These are phyloP conservation scores for Tribolium castaneum DNA, from an alignment of 1,140 invertebrate genomes.

Conservation along the genomic window DNA sequence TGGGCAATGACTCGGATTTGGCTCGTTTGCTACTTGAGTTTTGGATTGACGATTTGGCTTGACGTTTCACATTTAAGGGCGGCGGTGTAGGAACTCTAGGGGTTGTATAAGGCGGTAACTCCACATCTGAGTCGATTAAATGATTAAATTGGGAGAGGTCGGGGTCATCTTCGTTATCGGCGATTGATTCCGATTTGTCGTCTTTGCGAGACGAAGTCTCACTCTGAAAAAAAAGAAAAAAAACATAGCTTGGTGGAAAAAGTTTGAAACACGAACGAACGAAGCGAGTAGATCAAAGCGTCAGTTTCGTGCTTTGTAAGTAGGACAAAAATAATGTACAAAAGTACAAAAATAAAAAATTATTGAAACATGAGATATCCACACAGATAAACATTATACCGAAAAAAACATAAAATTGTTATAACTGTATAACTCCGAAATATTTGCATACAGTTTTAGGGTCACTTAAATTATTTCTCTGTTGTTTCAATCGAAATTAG, in stretches of 20 bases:
- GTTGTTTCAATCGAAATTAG: too few species aligned
- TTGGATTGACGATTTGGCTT: slow-evolving; percentile 35
- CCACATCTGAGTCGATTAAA: slow-evolving; percentile 51
- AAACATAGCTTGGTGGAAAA: background rate
- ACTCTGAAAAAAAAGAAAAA: slow-evolving; percentile 48
- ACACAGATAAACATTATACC: too few species aligned
- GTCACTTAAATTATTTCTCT: too few species aligned
- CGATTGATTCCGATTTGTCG: slow-evolving; percentile 52
- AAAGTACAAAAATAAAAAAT: too few species aligned
- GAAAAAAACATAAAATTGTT: too few species aligned
- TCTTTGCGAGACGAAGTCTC: slow-evolving; percentile 56
- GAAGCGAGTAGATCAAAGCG: too few species aligned
- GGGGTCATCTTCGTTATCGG: slow-evolving; percentile 53
- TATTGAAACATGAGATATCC: too few species aligned
- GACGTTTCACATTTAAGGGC: slow-evolving; percentile 41
- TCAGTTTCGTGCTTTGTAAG: too few species aligned
- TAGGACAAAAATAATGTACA: too few species aligned
- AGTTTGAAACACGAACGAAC: too few species aligned
- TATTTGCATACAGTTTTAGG: too few species aligned
- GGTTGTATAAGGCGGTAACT: slow-evolving; percentile 38
- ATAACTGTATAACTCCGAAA: too few species aligned
- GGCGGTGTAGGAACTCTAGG: slow-evolving; percentile 19
- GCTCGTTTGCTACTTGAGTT: slow-evolving; percentile 46
- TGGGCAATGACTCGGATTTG: slow-evolving; percentile 40
- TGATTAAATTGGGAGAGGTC: slow-evolving; percentile 51